These are phyloP conservation scores for Myiothlypis chrysogaster DNA, from an alignment of 2,797 vertebrate genomes.

Conservation along the genomic window DNA sequence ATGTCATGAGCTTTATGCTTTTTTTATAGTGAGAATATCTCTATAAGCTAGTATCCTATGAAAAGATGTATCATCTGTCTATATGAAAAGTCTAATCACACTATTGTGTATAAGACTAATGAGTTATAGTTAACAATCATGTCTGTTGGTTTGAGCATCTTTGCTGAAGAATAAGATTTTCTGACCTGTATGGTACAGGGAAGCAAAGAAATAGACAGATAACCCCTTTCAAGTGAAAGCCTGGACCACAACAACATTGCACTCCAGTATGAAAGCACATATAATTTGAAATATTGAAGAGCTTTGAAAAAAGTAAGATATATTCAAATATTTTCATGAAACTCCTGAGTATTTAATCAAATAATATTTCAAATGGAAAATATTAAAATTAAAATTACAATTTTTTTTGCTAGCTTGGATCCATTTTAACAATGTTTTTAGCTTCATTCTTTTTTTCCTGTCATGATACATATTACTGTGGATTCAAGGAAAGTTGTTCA, in stretches of 20 bases:
- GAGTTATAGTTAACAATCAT: background rate
- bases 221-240: background rate
- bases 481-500: background rate
- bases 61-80: background rate
- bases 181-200: background rate
- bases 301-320: background rate
- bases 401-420: background rate
- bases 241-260: background rate
- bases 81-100: background rate
- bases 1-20: background rate
- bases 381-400: background rate
- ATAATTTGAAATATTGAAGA: background rate
- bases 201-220: background rate
- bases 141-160: background rate
- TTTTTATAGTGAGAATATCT: background rate
- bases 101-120: background rate
- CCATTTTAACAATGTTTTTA: background rate
- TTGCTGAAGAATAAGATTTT: background rate
- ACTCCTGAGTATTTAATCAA: background rate
- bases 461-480: background rate
- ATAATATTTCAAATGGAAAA: background rate
- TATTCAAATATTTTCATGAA: background rate
- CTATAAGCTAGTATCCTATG: rapidly evolving
- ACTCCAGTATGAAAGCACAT: background rate
- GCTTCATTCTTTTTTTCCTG: background rate